phyloP scores from a whole-genome alignment of 2,113 vertebrate species.

The Lophius piscatorius region DNA sequence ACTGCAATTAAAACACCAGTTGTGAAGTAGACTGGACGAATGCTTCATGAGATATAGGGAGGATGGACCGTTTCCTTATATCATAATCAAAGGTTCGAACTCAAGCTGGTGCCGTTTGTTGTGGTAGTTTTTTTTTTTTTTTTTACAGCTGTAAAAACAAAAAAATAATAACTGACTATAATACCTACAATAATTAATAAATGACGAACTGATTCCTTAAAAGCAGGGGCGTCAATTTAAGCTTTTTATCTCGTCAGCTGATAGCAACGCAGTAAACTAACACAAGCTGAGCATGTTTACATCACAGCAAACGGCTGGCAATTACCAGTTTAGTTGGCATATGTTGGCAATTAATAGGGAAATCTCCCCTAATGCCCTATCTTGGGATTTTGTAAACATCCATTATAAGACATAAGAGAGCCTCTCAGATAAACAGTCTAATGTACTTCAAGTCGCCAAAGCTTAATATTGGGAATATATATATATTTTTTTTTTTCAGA shows the following conservation, averaged over 20 bases:
- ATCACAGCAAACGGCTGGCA: constrained; percentile 50
- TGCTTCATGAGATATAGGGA: too few species aligned
- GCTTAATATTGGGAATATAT: constrained; percentile 10
- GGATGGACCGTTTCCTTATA: too few species aligned
- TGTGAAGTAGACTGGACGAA: too few species aligned
- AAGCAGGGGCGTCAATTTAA: constrained; percentile 37
- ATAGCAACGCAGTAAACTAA: constrained; percentile 43
- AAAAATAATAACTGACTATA: neutral
- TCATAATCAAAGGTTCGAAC: too few species aligned
- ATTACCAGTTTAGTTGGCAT: constrained; percentile 54
- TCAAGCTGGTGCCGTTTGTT: neutral
- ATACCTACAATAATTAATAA: neutral
- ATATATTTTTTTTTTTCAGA: neutral
- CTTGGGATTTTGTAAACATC: constrained; percentile 62
- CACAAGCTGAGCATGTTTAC: constrained; percentile 42
- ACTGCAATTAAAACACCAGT: too few species aligned
- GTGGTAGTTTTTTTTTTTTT: neutral
- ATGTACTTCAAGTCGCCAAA: constrained; percentile 29
- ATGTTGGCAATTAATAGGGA: constrained; percentile 74
- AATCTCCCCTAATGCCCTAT: constrained; percentile 62
- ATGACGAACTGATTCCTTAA: neutral
- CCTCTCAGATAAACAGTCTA: constrained; percentile 28
- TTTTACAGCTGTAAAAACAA: neutral
- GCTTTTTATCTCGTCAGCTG: constrained; percentile 19
- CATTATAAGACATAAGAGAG: constrained; percentile 60